Percentiles rank a stretch among this genome's conserved stretches.
Conservation (phyloP, 2,888 invertebrate genomes). For the Nemoura dubitans region DNA sequence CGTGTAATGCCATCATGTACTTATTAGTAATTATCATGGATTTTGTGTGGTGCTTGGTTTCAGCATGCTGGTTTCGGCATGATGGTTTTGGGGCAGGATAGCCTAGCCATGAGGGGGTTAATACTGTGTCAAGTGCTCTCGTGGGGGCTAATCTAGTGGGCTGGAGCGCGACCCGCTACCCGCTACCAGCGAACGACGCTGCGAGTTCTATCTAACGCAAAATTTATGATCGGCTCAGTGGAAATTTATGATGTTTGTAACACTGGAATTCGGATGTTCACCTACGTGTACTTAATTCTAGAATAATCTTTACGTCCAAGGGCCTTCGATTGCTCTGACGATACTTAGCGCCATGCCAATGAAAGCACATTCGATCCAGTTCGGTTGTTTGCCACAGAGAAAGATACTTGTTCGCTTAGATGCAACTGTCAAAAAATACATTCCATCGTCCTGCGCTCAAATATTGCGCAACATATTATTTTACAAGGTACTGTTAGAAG, state of each 20-base stretch:
- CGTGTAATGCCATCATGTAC: slow-evolving; percentile 15
- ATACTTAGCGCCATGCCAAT: no score
- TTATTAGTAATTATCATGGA: slow-evolving; percentile 30
- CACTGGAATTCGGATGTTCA: no score
- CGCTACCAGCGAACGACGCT: background rate
- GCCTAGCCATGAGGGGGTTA: slow-evolving; percentile 33
- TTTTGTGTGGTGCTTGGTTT: slow-evolving; percentile 8
- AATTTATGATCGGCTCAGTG: slow-evolving; percentile 20
- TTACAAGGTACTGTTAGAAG: no score
- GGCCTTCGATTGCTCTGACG: no score
- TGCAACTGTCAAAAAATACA: no score
- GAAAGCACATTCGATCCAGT: no score
- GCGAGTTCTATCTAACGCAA: slow-evolving; percentile 21
- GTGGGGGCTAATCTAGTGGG: slow-evolving; percentile 35
- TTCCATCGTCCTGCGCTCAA: no score
- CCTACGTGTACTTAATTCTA: no score
- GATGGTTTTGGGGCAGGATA: slow-evolving; percentile 5
- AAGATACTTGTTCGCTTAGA: no score
- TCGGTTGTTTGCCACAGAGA: no score
- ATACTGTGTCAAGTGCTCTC: slow-evolving; percentile 45
- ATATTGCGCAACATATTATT: no score
- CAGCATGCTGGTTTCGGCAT: background rate
- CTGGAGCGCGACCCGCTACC: background rate
- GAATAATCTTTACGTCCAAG: no score
- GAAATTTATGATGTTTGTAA: slow-evolving; percentile 22